Evolutionary conservation across 2,888 invertebrate species (phyloP), one percentile per base, ranked within the genome.

Genomic region (Drosophila nr. perissopoda): DNA sequence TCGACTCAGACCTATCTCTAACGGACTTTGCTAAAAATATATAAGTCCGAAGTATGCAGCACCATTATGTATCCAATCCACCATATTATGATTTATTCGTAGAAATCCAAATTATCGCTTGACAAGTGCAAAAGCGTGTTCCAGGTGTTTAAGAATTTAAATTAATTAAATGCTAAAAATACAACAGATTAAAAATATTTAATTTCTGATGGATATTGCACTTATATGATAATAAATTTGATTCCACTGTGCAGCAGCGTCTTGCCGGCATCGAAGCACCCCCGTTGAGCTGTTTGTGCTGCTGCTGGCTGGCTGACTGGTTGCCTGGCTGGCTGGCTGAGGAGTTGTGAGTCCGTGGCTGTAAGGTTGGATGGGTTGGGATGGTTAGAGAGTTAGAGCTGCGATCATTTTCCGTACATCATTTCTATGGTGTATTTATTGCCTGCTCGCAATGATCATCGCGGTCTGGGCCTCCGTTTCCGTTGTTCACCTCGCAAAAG

Each of bases 361-460:
- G 48, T 13, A 40, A 58, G 42, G 64, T 57, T 53, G 48, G 13
- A 34, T 27, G 62, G n/a, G 16, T 36, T 54, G 48, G 57, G 60
- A 52, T 61, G 71, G 73, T 67, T 71, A 62, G 69, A 73, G 76
- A 82, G 86, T 69, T 80, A 73, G 71, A 83, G 73, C 69, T 70
- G 65, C 83, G 87, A 87, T 87, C 90, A 86, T 88, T 90, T 87
- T 90, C 86, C 87, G 89, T 87, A 86, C 86, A 86, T 90, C 90
- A 87, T 87, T 85, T 90, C 88, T 90, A 90, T 87, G 86, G 72
- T 87, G 86, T 86, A 87, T 87, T 90, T 87, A 90, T 90, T 90
- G 88, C 83, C 81, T 69, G 72, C 66, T 66, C 69, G 88, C 85
- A 84, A 81, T 89, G 89, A 83, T 85, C 84, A 83, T 89, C 81